A percentile compares a stretch with the other conserved stretches of the same genome.
phyloP scores from a whole-genome alignment of 2,888 invertebrate species.

The Allygus modestus region DNA sequence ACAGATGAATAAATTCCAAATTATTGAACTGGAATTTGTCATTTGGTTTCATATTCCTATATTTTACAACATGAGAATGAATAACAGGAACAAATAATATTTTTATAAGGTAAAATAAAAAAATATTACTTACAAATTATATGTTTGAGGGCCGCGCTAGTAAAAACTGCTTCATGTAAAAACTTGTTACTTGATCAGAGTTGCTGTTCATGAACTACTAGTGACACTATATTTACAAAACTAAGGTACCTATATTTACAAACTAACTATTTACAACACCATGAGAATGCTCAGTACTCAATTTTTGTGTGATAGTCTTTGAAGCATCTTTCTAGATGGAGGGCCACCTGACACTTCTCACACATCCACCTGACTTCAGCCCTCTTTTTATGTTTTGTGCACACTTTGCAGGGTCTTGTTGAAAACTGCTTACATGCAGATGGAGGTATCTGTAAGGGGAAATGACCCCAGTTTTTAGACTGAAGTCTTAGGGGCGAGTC shows the following conservation, averaged over 20 bases:
- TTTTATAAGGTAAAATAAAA: slow-evolving; percentile 17
- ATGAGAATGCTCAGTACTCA: slow-evolving; percentile 38
- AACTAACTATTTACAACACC: slow-evolving; percentile 31
- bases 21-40: slow-evolving; percentile 9
- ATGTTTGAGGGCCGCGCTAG: slow-evolving; percentile 21
- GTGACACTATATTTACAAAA: neutral
- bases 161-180: slow-evolving; percentile 8
- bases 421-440: slow-evolving; percentile 47
- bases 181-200: slow-evolving; percentile 1
- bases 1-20: slow-evolving; percentile 23
- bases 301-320: slow-evolving; percentile 36
- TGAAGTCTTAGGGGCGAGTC: slow-evolving; percentile 48
- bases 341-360: slow-evolving; percentile 36
- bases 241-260: slow-evolving; percentile 43
- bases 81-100: slow-evolving; percentile 39
- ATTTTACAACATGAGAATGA: slow-evolving; percentile 29
- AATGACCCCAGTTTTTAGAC: slow-evolving; percentile 53
- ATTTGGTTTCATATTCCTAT: slow-evolving; percentile 24
- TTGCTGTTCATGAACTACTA: slow-evolving; percentile 28
- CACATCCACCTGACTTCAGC: slow-evolving; percentile 44
- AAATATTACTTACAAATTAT: slow-evolving; percentile 25
- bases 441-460: slow-evolving; percentile 44
- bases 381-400: slow-evolving; percentile 45
- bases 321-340: slow-evolving; percentile 25
- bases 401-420: slow-evolving; percentile 47